Base-by-base conservation (phyloP, 2,113 vertebrate genomes). In the Phoxinus phoxinus region DNA sequence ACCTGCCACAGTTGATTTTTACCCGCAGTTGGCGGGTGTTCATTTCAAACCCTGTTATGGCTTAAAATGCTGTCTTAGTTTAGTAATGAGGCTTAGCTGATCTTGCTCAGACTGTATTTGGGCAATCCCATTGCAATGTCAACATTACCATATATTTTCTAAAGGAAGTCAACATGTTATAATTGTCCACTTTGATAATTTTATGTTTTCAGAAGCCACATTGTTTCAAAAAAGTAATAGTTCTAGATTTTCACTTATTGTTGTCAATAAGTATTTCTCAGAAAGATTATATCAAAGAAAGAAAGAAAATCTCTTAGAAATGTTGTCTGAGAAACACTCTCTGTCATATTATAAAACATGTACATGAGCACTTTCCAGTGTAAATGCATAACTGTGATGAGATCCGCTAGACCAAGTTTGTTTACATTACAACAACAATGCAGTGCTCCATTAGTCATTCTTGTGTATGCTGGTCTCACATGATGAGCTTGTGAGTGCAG, bases 21-120 rank as follows among this genome's bases (percentile, higher is more conserved):
- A 35, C 35, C 5, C 5, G 4, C 35, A 35, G 35, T 35, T 6
- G 35, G 35, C 35, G 35, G 35, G 35, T 35, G 4, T 35, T 35
- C 0, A 35, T 35, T 35, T 35, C 35, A 35, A 35, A 35, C 35
- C 35, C 37, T 8, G 6, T 7, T 86, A 86, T 89, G 85, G 84
- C 84, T 88, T 90, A 32, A 86, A 90, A 72, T 79, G 15, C 81
- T 53, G 53, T 58, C 74, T 87, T 71, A 89, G 84, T 72, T 74
- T 79, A 48, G 75, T 90, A 92, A 90, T 88, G 87, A 91, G 88
- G 80, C 86, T 88, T 88, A 88, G 59, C 59, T 4, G 4, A 61
- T 61, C 59, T 61, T 1, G 10, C n/a, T 25, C 4, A 61, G 10
- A 4, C 23, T 61, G 59, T 61, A 12, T n/a, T 35, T 77, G 27